A percentile compares a stretch with the other conserved stretches of the same genome.
phyloP scores from a whole-genome alignment of 2,888 invertebrate genomes.

The Lepidochitona cinerea region DNA sequence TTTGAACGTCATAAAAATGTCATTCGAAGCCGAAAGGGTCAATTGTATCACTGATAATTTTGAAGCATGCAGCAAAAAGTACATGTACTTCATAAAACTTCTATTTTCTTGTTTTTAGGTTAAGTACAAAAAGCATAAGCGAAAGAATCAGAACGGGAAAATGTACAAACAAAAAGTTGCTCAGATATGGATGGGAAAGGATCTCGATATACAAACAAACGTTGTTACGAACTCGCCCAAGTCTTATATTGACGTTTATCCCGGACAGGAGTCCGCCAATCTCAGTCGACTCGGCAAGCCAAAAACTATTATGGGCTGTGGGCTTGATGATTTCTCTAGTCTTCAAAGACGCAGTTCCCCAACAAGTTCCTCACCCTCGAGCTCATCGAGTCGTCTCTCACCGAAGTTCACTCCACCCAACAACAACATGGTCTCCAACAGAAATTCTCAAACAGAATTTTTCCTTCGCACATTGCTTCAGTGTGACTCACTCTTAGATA shows the following conservation, averaged over 20 bases:
- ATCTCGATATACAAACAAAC: conserved; percentile 15
- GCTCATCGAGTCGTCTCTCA: no score
- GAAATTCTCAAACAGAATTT: background rate
- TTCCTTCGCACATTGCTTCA: conserved; percentile 27
- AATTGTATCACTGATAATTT: no score
- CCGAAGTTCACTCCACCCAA: background rate
- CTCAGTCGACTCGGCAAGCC: background rate
- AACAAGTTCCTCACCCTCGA: background rate
- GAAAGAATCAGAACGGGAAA: conserved; percentile 76
- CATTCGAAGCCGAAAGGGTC: no score
- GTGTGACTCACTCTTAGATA: conserved; percentile 45
- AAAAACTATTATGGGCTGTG: background rate
- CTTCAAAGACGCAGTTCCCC: background rate
- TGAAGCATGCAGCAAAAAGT: no score
- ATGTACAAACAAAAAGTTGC: conserved; percentile 41
- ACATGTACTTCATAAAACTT: no score
- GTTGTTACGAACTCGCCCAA: conserved; percentile 1
- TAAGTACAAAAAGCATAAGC: conserved; percentile 96
- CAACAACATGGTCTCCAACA: background rate
- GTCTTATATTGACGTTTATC: background rate
- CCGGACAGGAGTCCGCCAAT: background rate
- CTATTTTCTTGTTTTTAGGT: conserved; percentile 74
- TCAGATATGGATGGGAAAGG: conserved; percentile 17
- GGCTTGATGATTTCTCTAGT: background rate
- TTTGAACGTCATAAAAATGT: no score